Evolutionary conservation across 2,797 vertebrate species (phyloP), one percentile per base, ranked within the genome.

Genomic region (Periophthalmus magnuspinnatus): DNA sequence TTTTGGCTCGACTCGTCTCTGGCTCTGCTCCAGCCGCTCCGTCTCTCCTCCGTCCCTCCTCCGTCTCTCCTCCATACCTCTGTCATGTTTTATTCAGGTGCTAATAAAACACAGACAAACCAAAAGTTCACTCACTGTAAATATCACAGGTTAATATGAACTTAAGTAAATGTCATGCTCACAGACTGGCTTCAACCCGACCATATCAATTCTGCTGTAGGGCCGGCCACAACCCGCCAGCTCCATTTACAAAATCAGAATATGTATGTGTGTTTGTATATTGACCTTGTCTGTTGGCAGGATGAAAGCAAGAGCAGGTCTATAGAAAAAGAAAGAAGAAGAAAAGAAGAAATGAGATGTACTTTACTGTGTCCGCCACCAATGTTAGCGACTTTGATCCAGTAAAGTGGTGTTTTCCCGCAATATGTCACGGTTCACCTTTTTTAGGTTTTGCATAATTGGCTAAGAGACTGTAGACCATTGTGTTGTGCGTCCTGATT

Each of bases 41-140:
- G 58, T n/a, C 58, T 60, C 19, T 19, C 32, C 58, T 36, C 16
- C 1, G 6, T 65, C 34, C n/a, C 65, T 21, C 19, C 17, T 34
- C 10, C 33, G 58, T n/a, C 58, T 60, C 19, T 19, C 32, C 58
- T 36, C 16, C 1, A 6, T 65, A 34, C n/a, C 65, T 21, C 65
- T 21, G 60, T 55, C 50, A 41, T 65, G 65, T 19, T 63, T 22
- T 67, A 67, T 61, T 66, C 62, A 34, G 16, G 52, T 36, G 52
- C 45, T 48, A 65, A 69, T 69, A 60, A 57, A 71, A 71, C 38
- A 36, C 68, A 38, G 36, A n/a, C 61, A 47, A 62, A 56, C 21
- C 66, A 74, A 68, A 67, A 55, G 41, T 63, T 17, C 16, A 55
- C 41, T 47, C 28, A 21, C 16, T 45, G 22, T 57, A 41, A 62